Conservation (phyloP, 1,140 invertebrate species). For the Platorchestia sp. region DNA sequence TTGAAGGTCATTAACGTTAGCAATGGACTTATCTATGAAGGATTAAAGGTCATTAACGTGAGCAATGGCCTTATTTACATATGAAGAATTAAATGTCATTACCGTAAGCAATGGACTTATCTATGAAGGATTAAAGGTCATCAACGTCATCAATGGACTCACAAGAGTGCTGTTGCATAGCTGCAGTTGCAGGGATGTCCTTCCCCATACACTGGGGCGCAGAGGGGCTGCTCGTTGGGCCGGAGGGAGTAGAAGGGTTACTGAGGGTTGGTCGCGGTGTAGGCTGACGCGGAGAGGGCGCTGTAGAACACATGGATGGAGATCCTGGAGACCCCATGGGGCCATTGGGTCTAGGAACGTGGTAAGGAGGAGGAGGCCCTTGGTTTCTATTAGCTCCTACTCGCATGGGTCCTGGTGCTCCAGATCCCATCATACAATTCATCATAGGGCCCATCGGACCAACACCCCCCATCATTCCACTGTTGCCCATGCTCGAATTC, state of each 20-base stretch:
- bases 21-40: too few species aligned
- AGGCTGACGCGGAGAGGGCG: slow-evolving; percentile 65
- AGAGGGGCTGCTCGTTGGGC: slow-evolving; percentile 66
- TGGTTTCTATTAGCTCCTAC: slow-evolving; percentile 74
- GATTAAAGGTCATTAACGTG: too few species aligned
- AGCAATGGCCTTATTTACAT: too few species aligned
- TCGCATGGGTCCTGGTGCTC: slow-evolving; percentile 57
- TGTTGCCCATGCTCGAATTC: slow-evolving; percentile 74
- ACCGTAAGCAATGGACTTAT: too few species aligned
- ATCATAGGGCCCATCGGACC: slow-evolving; percentile 60
- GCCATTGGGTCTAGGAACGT: slow-evolving; percentile 67
- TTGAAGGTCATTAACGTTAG: too few species aligned
- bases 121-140: too few species aligned
- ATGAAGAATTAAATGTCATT: too few species aligned
- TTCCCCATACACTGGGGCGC: not conserved
- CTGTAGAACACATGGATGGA: slow-evolving; percentile 67
- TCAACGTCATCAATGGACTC: not conserved
- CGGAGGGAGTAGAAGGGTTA: slow-evolving; percentile 68
- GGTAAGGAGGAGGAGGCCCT: slow-evolving; percentile 89
- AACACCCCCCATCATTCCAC: slow-evolving; percentile 71
- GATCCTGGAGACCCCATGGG: slow-evolving; percentile 68
- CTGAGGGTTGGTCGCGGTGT: slow-evolving; percentile 55
- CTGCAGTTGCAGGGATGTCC: not conserved
- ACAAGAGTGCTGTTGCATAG: slow-evolving; percentile 48
- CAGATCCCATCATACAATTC: slow-evolving; percentile 65